Evolutionary conservation across 1,140 invertebrate species (phyloP).

Genomic region (Drosophila navojoa): DNA sequence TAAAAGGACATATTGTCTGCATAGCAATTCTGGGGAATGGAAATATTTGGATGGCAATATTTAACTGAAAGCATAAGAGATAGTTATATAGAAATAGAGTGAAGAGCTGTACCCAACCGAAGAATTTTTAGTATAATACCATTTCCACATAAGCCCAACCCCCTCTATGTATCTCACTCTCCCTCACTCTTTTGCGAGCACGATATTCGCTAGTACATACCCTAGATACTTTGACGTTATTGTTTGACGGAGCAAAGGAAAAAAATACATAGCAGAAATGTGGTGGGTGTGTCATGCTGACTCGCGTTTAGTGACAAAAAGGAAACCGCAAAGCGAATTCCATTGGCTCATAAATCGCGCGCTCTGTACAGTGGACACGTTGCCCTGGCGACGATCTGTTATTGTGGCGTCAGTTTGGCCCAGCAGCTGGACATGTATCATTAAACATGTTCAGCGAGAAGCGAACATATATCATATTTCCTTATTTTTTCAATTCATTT

Average conservation of each 20-base stretch:
- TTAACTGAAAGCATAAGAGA: no score
- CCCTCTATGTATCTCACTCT: no score
- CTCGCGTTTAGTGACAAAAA: slow-evolving; percentile 25
- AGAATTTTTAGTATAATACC: no score
- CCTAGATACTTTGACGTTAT: not conserved
- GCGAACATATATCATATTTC: slow-evolving; percentile 17
- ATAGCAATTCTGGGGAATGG: no score
- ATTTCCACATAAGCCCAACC: no score
- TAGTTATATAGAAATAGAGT: no score
- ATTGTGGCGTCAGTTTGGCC: slow-evolving; percentile 14
- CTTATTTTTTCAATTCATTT: slow-evolving; percentile 12
- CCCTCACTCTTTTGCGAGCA: no score
- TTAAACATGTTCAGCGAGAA: slow-evolving; percentile 29
- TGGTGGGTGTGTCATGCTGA: slow-evolving; percentile 12
- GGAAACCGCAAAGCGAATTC: slow-evolving; percentile 13
- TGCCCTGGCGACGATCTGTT: not conserved
- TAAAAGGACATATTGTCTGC: no score
- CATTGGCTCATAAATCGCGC: slow-evolving; percentile 19
- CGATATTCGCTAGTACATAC: no score
- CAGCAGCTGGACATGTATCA: slow-evolving; percentile 32
- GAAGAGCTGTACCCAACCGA: no score
- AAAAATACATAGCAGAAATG: not conserved
- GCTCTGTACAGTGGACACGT: not conserved
- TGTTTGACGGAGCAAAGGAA: not conserved
- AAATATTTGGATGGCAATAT: no score